Evolutionary conservation across 2,113 vertebrate species (phyloP).

Genomic region (Ahaetulla prasina): DNA sequence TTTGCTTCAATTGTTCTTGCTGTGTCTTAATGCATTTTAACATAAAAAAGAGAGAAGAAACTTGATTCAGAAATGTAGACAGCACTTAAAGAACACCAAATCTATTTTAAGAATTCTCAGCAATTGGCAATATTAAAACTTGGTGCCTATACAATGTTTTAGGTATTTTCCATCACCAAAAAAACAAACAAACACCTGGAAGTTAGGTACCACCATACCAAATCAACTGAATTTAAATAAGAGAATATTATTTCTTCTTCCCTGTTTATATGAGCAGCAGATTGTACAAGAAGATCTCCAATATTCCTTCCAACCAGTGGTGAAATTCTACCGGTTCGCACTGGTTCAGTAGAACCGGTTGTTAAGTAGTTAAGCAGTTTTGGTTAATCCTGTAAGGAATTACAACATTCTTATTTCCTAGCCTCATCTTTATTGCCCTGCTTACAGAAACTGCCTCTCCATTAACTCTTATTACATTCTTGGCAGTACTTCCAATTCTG

Average conservation of each 20-base stretch:
- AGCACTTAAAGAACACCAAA: neutral
- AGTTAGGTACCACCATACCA: neutral
- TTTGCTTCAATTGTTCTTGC: neutral
- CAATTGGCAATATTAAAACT: neutral
- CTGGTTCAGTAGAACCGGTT: no score
- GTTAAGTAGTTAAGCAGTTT: no score
- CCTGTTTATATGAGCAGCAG: neutral
- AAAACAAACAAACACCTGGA: no score
- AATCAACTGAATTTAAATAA: neutral
- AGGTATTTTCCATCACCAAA: neutral
- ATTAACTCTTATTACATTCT: no score
- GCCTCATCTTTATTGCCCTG: no score
- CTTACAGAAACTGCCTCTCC: no score
- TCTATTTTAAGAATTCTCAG: neutral
- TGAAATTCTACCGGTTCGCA: no score
- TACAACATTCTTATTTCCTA: no score
- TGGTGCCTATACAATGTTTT: neutral
- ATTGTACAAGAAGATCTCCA: neutral
- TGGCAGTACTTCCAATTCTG: no score
- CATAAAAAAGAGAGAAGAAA: neutral
- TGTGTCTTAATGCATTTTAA: neutral
- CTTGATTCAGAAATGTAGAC: neutral
- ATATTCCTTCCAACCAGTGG: neutral
- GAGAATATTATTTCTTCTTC: neutral
- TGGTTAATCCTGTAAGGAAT: no score